Evolutionary conservation across 2,797 vertebrate species (phyloP), one percentile per base, ranked within the genome.

Genomic region (Dermochelys coriacea): DNA sequence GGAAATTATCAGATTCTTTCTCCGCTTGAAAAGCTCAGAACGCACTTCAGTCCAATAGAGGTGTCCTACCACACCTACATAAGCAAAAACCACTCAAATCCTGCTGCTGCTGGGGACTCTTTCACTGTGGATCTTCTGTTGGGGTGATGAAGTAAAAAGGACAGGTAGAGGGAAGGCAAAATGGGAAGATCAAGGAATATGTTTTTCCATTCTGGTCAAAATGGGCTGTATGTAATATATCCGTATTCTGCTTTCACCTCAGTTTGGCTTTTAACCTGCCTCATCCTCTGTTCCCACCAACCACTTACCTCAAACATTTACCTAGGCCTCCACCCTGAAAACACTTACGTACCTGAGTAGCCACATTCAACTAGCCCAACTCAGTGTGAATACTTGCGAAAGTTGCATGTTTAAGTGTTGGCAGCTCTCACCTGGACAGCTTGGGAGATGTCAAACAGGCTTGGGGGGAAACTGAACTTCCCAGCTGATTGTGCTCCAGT

Each of bases 141-240:
- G 68, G 68, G 68, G 85, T 68, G 80, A 5, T 2, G 37, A 71
- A 82, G 74, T 51, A 19, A 52, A 34, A n/a, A 61, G 41, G 55
- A 8, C 31, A 87, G 91, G 50, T 64, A 27, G 84, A 87, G 55
- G 10, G 82, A 37, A 89, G 37, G 75, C 90, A 80, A 49, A 2
- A 41, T 50, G 68, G 79, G 71, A 80, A 86, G 47, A 18, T 12
- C 21, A 71, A 71, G 21, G 68, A 5, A 8, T 1, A 1, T 2
- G 34, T 80, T 77, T 49, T 77, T 47, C 45, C 14, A 31, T 49
- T 15, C 41, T 15, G 27, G 14, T 77, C 27, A 27, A 31, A 77
- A 29, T 16, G 15, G 14, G 25, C 45, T 31, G 74, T 31, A 29
- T 10, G 15, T 16, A 47, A 29, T 77, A 49, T 29, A 47, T 18